Conservation (phyloP, 1,140 invertebrate species). For the Drosophila chauvacae region DNA sequence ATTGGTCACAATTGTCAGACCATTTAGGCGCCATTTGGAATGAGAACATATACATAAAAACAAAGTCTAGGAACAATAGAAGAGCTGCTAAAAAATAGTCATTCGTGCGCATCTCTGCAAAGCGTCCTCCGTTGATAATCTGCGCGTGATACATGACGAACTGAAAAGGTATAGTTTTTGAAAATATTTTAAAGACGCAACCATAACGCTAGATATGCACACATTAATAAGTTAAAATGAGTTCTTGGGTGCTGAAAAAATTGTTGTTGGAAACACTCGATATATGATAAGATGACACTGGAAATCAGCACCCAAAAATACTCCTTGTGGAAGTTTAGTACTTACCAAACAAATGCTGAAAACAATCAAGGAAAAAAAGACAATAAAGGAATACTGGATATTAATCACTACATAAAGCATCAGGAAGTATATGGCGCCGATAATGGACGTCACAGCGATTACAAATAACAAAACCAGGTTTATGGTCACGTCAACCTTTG, state of each 20-base stretch:
- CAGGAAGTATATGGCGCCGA: slow-evolving; percentile 58
- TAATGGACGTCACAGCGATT: slow-evolving; percentile 28
- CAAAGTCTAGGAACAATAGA: slow-evolving; percentile 59
- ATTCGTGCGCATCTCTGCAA: slow-evolving; percentile 59
- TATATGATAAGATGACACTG: background rate
- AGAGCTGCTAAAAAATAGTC: slow-evolving; percentile 56
- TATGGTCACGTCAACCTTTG: slow-evolving; percentile 57
- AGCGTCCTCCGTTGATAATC: slow-evolving; percentile 64
- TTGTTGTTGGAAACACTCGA: background rate
- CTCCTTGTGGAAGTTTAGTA: background rate
- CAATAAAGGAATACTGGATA: slow-evolving; percentile 35
- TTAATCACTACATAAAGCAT: slow-evolving; percentile 58
- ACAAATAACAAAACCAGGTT: slow-evolving; percentile 61
- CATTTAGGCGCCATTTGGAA: slow-evolving; percentile 51
- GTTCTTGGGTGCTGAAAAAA: background rate
- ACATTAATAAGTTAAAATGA: background rate
- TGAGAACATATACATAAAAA: slow-evolving; percentile 51
- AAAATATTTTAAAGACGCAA: background rate
- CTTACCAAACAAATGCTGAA: slow-evolving; percentile 37
- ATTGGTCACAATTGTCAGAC: slow-evolving; percentile 45
- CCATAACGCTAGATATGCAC: background rate
- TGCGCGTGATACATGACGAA: slow-evolving; percentile 71
- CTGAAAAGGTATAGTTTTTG: slow-evolving; percentile 16
- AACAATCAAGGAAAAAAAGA: slow-evolving; percentile 28
- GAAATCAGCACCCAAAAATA: background rate